These are phyloP conservation scores for Oreochromis aureus DNA, from an alignment of 2,113 vertebrate genomes.

Conservation along the genomic window DNA sequence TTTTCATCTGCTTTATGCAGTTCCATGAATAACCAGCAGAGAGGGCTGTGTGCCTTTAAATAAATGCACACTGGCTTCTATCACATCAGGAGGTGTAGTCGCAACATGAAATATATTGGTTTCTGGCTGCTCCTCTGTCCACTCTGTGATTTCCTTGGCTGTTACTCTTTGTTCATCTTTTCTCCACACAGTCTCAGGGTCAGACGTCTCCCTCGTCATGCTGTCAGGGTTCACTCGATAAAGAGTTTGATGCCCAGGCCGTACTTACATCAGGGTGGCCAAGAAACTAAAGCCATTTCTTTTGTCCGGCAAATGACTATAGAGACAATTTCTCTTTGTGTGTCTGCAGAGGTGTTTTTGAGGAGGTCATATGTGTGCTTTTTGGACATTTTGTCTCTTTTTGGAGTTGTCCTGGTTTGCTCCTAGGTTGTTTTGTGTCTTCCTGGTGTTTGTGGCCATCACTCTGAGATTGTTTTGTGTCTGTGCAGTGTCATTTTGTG, in stretches of 20 bases:
- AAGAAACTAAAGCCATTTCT: neutral
- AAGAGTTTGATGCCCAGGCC: neutral
- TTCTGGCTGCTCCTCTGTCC: neutral
- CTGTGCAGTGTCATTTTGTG: neutral
- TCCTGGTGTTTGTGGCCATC: neutral
- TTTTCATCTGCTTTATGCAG: neutral
- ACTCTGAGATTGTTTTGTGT: neutral
- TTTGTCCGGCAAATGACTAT: neutral
- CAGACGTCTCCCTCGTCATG: neutral
- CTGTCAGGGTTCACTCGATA: neutral
- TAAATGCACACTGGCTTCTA: neutral
- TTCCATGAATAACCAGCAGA: neutral
- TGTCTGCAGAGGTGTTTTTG: neutral
- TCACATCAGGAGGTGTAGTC: neutral
- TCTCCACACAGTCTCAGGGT: neutral
- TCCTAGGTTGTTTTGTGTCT: neutral
- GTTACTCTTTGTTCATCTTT: neutral
- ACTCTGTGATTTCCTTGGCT: neutral
- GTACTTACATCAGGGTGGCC: accelerated
- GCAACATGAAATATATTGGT: neutral
- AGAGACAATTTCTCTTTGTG: neutral
- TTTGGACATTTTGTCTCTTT: neutral
- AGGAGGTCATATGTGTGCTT: neutral
- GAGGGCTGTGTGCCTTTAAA: neutral
- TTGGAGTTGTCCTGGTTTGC: neutral